Evolutionary conservation across 2,797 vertebrate species (phyloP), one percentile per base, ranked within the genome.

Genomic region (Oreortyx pictus): DNA sequence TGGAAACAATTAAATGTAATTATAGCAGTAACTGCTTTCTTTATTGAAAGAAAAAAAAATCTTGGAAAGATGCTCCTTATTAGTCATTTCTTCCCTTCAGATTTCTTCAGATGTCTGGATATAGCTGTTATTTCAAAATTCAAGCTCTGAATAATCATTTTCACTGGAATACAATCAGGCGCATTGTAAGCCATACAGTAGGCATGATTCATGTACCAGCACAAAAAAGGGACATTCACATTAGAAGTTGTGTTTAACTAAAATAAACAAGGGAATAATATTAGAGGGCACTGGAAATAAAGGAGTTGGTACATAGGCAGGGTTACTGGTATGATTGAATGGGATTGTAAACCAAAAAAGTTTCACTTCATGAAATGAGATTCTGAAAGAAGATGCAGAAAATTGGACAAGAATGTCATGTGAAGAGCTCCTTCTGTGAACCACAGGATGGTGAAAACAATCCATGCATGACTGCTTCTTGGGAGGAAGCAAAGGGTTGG

Each of bases 1-100:
- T 5, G 37, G 35, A 91, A 91, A 88, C 44, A 90, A 93, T 74
- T 50, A 84, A 57, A 47, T 20, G 11, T n/a, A 67, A 86, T 84
- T 75, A 79, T 33, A 94, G 39, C 33, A 93, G n/a, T 52, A 70
- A 67, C 27, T 75, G 35, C 29, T 31, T 56, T 31, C 33, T 74
- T 91, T 49, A 79, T 67, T 70, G 33, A 64, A 92, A 49, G n/a
- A 70, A 78, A 81, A 41, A 37, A 37, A 4, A 82, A 79, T 54
- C 27, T 54, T 54, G 52, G 52, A 54, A 54, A 54, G 27, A 54
- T 54, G 52, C 50, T 52, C 27, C 50, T 66, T 66, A 43, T 60
- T 68, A 57, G 11, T 4, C n/a, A 14, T 59, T 92, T 89, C 39
- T 68, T 70, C 43, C 35, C 31, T 68, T 85, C 17, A 67, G 5